Conservation (phyloP, 2,888 invertebrate genomes). For the Drosophila falleni region DNA sequence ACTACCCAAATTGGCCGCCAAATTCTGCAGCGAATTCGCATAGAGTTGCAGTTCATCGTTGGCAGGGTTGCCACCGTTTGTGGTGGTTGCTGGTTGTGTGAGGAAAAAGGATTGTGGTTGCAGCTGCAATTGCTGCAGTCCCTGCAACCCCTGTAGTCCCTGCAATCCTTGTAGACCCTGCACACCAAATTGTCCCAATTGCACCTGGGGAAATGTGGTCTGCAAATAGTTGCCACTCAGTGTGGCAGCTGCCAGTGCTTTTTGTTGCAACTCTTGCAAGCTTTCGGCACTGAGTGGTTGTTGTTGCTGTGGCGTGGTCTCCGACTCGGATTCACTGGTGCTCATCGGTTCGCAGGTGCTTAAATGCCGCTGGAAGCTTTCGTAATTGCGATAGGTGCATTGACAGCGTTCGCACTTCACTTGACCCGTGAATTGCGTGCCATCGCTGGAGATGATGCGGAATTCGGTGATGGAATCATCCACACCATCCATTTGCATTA, state of each 20-base stretch:
- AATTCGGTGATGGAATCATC: slow-evolving; percentile 88
- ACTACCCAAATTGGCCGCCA: slow-evolving; percentile 81
- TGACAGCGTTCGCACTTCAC: slow-evolving; percentile 95
- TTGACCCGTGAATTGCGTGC: slow-evolving; percentile 85
- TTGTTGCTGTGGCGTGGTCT: slow-evolving; percentile 80
- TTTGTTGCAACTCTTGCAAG: slow-evolving; percentile 78
- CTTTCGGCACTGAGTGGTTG: slow-evolving; percentile 63
- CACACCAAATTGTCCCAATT: slow-evolving; percentile 73
- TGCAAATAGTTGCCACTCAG: slow-evolving; percentile 77
- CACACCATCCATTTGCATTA: slow-evolving; percentile 90
- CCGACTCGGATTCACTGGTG: slow-evolving; percentile 93
- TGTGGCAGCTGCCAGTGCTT: slow-evolving; percentile 67
- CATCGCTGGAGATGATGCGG: slow-evolving; percentile 84
- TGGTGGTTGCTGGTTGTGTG: background rate
- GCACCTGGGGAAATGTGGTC: slow-evolving; percentile 72
- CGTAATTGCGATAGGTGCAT: slow-evolving; percentile 93
- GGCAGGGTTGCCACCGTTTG: slow-evolving; percentile 36
- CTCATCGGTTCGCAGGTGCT: slow-evolving; percentile 91
- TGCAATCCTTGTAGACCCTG: slow-evolving; percentile 66
- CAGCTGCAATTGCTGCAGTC: slow-evolving; percentile 67
- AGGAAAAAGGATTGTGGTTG: slow-evolving; percentile 67
- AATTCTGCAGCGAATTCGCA: slow-evolving; percentile 79
- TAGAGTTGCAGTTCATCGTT: slow-evolving; percentile 79
- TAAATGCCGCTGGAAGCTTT: slow-evolving; percentile 92
- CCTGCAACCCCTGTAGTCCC: slow-evolving; percentile 66